Conservation (phyloP, 1,140 invertebrate species). For the Pantala flavescens region DNA sequence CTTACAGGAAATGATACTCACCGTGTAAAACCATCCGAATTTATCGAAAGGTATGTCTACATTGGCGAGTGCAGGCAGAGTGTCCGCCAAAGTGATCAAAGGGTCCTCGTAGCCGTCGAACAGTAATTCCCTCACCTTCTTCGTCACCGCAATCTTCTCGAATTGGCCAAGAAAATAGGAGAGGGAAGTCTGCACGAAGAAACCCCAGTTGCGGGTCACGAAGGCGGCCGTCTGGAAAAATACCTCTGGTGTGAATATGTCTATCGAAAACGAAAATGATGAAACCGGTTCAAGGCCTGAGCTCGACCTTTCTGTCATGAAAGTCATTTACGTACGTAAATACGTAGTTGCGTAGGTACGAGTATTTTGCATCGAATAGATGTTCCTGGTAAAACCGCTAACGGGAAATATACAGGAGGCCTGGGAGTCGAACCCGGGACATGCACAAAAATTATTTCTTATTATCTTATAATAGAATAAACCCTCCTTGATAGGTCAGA, state of each 20-base stretch:
- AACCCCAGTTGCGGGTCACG: constrained; percentile 37
- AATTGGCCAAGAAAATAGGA: constrained; percentile 10
- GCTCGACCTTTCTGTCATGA: no score
- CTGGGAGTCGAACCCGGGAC: no score
- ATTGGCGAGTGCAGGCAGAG: constrained; percentile 38
- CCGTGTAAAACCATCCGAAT: constrained; percentile 73
- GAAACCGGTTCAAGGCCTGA: neutral
- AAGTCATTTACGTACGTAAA: no score
- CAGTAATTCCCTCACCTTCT: constrained; percentile 57
- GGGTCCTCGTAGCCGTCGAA: constrained; percentile 66
- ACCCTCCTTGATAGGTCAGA: no score
- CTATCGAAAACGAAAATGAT: constrained; percentile 13
- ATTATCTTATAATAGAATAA: no score
- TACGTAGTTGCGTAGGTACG: no score
- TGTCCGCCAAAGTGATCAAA: constrained; percentile 51
- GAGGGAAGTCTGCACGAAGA: constrained; percentile 36
- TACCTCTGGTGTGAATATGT: neutral
- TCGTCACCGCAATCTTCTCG: constrained; percentile 37
- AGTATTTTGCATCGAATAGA: no score
- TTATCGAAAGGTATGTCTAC: constrained; percentile 52
- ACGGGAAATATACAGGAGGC: no score
- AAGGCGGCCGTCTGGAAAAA: constrained; percentile 50
- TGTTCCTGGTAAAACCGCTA: no score
- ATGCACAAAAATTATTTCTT: no score
- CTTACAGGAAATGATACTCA: constrained; percentile 33